Conservation (phyloP, 1,140 invertebrate genomes). For the Maconellicoccus hirsutus region DNA sequence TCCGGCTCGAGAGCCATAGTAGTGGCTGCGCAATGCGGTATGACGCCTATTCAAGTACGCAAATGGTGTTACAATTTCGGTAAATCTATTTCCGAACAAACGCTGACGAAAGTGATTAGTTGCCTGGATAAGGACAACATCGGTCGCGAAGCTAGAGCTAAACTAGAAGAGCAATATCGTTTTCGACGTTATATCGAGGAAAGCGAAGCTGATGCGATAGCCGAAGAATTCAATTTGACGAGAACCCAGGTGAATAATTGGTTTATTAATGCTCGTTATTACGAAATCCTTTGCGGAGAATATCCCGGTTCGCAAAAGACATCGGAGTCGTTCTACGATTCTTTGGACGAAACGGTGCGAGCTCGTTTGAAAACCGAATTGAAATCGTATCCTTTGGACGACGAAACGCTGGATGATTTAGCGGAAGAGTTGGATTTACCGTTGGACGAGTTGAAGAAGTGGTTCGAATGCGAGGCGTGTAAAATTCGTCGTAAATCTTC, state of each 20-base stretch:
- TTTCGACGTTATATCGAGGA: neutral
- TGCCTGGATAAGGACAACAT: neutral
- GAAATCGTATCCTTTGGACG: too few relatives aligned
- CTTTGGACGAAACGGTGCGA: too few relatives aligned
- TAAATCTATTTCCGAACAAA: neutral
- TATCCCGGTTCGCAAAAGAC: too few relatives aligned
- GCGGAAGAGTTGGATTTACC: too few relatives aligned
- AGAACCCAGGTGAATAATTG: neutral
- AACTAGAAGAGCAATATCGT: neutral
- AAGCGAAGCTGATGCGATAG: neutral
- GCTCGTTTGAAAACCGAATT: too few relatives aligned
- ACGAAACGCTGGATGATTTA: too few relatives aligned
- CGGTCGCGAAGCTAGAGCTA: neutral
- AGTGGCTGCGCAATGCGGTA: too few relatives aligned
- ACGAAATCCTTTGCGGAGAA: neutral
- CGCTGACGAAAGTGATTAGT: neutral
- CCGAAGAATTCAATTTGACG: neutral
- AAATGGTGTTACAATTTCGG: neutral
- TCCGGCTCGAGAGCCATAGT: neutral
- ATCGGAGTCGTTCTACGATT: too few relatives aligned
- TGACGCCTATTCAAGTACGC: neutral
- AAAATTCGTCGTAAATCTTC: too few relatives aligned
- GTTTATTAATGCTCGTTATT: neutral
- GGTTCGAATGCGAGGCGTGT: too few relatives aligned
- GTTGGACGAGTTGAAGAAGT: too few relatives aligned